Evolutionary conservation across 2,888 invertebrate species (phyloP).

Genomic region (Mimas tiliae): DNA sequence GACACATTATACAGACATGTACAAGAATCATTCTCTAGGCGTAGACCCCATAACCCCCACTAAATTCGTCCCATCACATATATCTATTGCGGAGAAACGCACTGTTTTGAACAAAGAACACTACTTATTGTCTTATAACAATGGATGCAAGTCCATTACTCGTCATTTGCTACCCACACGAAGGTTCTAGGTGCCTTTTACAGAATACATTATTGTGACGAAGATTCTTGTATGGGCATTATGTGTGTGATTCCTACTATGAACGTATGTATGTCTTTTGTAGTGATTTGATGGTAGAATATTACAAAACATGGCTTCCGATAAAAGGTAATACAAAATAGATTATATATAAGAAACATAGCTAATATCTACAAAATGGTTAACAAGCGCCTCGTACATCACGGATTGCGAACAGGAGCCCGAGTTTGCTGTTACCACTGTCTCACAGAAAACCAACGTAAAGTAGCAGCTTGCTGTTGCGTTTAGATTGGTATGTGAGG

Average conservation of each 20-base stretch:
- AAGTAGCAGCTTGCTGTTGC: too few relatives aligned
- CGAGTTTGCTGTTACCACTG: too few relatives aligned
- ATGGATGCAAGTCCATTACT: conserved; percentile 35
- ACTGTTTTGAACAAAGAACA: conserved; percentile 26
- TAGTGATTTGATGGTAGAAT: too few relatives aligned
- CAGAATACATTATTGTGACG: conserved; percentile 4
- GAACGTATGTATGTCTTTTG: not conserved
- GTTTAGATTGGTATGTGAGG: too few relatives aligned
- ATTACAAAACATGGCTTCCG: too few relatives aligned
- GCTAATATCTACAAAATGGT: too few relatives aligned
- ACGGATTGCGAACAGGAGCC: too few relatives aligned
- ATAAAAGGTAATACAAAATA: too few relatives aligned
- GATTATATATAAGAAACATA: too few relatives aligned
- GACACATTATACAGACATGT: not conserved
- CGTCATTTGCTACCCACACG: conserved; percentile 25
- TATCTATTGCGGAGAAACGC: conserved; percentile 21
- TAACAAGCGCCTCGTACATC: too few relatives aligned
- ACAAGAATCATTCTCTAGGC: not conserved
- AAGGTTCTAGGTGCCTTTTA: conserved; percentile 16
- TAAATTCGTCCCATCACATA: not conserved
- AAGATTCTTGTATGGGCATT: conserved; percentile 6
- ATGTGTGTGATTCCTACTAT: not conserved
- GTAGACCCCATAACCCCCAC: not conserved
- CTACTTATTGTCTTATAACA: conserved; percentile 34
- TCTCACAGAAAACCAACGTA: too few relatives aligned